Evolutionary conservation across 2,113 vertebrate genomes (phyloP).

Genomic region (Campylomormyrus tamandua): DNA sequence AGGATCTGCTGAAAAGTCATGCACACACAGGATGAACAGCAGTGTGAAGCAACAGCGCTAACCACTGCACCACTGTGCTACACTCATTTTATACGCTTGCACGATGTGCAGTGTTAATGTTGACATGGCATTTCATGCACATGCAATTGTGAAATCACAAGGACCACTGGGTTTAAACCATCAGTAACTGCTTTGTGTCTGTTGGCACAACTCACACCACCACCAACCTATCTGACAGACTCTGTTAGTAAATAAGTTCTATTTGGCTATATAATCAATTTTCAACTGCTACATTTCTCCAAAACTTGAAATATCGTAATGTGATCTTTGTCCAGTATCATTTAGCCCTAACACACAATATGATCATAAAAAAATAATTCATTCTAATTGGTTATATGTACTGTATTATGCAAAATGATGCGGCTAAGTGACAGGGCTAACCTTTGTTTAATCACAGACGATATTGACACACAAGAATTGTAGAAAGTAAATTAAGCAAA

Average conservation of each 20-base stretch:
- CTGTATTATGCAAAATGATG: background rate
- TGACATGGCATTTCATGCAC: background rate
- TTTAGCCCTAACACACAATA: background rate
- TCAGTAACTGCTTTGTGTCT: background rate
- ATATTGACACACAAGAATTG: background rate
- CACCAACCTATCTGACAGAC: background rate
- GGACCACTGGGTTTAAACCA: background rate
- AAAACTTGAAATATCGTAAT: background rate
- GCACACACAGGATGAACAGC: background rate
- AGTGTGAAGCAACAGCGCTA: background rate
- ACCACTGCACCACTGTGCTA: background rate
- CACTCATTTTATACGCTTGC: too few relatives aligned
- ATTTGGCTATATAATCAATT: background rate
- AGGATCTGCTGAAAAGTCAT: background rate
- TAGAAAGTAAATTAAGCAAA: background rate
- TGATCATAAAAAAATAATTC: background rate
- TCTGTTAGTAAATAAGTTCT: background rate
- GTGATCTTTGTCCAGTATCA: background rate
- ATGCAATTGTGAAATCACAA: background rate
- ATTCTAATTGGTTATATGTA: background rate
- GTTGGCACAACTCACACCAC: background rate
- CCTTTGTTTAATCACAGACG: background rate
- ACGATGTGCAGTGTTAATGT: background rate
- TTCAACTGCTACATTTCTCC: background rate
- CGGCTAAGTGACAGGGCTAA: background rate